Percentiles rank a stretch among this genome's conserved stretches.
Conservation (phyloP, 2,113 vertebrate genomes). For the Irena cyanogastra region DNA sequence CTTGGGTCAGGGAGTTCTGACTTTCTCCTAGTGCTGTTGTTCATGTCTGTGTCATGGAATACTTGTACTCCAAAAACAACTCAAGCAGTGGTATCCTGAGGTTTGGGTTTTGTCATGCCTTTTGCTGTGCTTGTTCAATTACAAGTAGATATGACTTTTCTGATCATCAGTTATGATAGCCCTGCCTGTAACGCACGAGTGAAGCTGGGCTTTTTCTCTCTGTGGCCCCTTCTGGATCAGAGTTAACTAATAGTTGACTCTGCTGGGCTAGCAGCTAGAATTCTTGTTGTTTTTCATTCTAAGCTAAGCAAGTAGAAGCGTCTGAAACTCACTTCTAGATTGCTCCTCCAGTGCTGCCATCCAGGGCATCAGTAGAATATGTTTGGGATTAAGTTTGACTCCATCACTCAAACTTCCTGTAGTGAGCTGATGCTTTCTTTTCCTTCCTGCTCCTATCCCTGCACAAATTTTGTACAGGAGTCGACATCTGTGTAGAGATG, state of each 20-base stretch:
- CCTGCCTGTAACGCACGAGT: not conserved
- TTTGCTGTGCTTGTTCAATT: not conserved
- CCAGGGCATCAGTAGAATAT: slow-evolving; percentile 12
- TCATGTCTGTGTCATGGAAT: not conserved
- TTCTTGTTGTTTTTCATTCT: not conserved
- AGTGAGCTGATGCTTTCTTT: slow-evolving; percentile 51
- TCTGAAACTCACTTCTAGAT: slow-evolving; percentile 3
- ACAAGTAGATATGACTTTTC: not conserved
- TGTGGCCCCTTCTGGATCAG: not conserved
- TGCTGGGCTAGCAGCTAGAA: slow-evolving; percentile 4
- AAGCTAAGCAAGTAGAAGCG: not conserved
- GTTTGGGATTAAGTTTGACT: slow-evolving; percentile 42
- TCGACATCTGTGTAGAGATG: slow-evolving; percentile 28
- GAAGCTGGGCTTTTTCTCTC: not conserved
- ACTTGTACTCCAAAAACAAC: not conserved
- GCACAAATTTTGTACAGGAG: slow-evolving; percentile 55
- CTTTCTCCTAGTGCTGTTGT: not conserved
- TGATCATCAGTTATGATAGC: not conserved
- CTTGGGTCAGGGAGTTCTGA: not conserved
- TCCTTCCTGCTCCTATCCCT: slow-evolving; percentile 59
- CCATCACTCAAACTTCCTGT: slow-evolving; percentile 39
- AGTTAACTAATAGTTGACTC: slow-evolving; percentile 12
- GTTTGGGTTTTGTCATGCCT: not conserved
- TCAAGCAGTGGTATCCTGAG: not conserved
- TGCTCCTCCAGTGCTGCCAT: slow-evolving; percentile 14